Evolutionary conservation across 1,140 invertebrate species (phyloP).

Genomic region (Archivesica marissinica): DNA sequence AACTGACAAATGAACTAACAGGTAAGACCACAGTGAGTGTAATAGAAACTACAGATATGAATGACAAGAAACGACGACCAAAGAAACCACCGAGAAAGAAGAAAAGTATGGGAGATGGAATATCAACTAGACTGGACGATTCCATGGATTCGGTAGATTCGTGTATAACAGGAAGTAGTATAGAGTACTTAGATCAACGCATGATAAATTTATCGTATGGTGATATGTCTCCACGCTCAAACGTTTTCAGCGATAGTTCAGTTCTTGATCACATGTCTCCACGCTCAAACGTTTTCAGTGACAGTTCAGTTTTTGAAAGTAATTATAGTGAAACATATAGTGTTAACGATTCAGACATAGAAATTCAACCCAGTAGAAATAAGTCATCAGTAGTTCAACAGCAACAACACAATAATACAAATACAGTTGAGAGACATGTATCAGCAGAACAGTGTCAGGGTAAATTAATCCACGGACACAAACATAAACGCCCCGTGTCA

Average conservation of each 20-base stretch:
- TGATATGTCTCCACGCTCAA: background rate
- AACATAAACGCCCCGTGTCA: conserved; percentile 10
- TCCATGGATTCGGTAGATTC: conserved; percentile 27
- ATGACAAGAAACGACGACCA: background rate
- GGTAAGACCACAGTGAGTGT: background rate
- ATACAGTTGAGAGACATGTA: background rate
- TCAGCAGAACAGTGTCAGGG: background rate
- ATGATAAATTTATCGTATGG: background rate
- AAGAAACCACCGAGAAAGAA: conserved; percentile 49
- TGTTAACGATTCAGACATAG: background rate
- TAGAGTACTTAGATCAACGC: background rate
- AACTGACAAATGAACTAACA: background rate
- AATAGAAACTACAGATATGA: background rate
- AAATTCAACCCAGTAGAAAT: background rate
- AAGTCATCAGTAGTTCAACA: background rate
- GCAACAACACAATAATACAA: background rate
- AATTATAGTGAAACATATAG: background rate
- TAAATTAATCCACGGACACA: background rate
- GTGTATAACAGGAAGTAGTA: background rate
- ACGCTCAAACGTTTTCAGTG: background rate
- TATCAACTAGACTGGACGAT: background rate
- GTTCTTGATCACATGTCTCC: background rate
- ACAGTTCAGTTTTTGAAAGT: background rate
- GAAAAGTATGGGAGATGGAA: background rate
- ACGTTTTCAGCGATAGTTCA: background rate